phyloP scores from a whole-genome alignment of 2,888 invertebrate genomes.

The Argynnis bischoffii region DNA sequence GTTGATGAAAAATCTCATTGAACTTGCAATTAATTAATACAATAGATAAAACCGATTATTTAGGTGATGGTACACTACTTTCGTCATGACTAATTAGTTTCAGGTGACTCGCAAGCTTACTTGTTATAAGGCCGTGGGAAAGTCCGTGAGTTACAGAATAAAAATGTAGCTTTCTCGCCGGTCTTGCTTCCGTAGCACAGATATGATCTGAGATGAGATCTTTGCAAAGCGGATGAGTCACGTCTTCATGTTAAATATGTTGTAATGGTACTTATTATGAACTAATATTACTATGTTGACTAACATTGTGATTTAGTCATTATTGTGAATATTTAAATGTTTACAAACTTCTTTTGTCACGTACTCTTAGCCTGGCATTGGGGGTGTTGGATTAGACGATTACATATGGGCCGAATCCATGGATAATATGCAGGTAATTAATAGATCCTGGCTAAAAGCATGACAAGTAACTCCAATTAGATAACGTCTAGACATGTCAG shows the following conservation, averaged over 20 bases:
- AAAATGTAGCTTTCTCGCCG: conserved; percentile 75
- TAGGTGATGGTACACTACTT: not conserved
- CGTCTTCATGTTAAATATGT: conserved; percentile 36
- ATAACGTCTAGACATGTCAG: no score
- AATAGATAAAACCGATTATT: not conserved
- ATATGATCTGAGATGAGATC: conserved; percentile 66
- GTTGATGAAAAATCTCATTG: no score
- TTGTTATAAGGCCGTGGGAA: conserved; percentile 62
- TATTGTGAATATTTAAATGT: no score
- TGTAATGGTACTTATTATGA: conserved; percentile 26
- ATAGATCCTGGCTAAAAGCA: no score
- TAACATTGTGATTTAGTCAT: not conserved
- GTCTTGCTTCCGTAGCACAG: conserved; percentile 58
- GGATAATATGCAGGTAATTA: no score
- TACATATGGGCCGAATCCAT: no score
- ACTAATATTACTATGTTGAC: not conserved
- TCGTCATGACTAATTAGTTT: conserved; percentile 18
- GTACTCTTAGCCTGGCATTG: no score
- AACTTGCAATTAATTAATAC: not conserved
- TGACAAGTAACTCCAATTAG: no score
- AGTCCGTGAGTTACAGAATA: conserved; percentile 59
- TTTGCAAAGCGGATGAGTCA: conserved; percentile 40
- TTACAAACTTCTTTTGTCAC: no score
- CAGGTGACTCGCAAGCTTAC: conserved; percentile 13
- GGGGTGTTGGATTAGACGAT: no score